Percentiles rank a stretch among this genome's conserved stretches.
These are phyloP conservation scores for Micrasema minimum DNA, from an alignment of 1,140 invertebrate genomes.

Conservation along the genomic window DNA sequence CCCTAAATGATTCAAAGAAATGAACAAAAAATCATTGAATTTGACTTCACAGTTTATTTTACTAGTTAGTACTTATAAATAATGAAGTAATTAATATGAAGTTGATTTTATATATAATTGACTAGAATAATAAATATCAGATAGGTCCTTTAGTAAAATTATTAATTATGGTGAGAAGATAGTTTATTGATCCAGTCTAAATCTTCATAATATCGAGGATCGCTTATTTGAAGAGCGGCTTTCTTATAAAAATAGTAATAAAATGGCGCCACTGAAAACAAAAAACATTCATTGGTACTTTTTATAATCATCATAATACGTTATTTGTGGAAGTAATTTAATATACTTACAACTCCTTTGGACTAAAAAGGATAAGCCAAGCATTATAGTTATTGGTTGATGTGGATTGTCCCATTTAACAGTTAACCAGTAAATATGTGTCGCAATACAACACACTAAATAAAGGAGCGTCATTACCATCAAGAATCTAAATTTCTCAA, in stretches of 20 bases:
- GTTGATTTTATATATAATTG: no score
- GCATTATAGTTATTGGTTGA: conserved; percentile 43
- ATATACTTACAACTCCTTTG: conserved; percentile 46
- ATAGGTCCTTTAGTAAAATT: neutral
- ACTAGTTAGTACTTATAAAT: no score
- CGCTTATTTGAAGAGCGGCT: conserved; percentile 74
- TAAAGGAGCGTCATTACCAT: conserved; percentile 46
- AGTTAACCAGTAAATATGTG: conserved; percentile 49
- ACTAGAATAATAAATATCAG: no score
- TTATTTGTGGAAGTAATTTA: neutral
- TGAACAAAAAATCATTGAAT: no score
- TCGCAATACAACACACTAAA: conserved; percentile 44
- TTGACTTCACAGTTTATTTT: no score
- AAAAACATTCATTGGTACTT: neutral
- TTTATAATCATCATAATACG: no score
- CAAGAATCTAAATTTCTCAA: conserved; percentile 50
- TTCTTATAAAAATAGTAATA: conserved; percentile 82
- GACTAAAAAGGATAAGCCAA: conserved; percentile 44
- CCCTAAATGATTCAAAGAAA: no score
- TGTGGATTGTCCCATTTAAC: conserved; percentile 52
- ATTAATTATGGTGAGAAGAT: conserved; percentile 46
- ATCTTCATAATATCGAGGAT: conserved; percentile 79
- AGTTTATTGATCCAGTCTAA: conserved; percentile 76
- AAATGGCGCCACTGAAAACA: conserved; percentile 72
- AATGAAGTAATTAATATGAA: no score